Base-by-base conservation (phyloP, 2,888 invertebrate genomes). In the Phyllotreta cruciferae region DNA sequence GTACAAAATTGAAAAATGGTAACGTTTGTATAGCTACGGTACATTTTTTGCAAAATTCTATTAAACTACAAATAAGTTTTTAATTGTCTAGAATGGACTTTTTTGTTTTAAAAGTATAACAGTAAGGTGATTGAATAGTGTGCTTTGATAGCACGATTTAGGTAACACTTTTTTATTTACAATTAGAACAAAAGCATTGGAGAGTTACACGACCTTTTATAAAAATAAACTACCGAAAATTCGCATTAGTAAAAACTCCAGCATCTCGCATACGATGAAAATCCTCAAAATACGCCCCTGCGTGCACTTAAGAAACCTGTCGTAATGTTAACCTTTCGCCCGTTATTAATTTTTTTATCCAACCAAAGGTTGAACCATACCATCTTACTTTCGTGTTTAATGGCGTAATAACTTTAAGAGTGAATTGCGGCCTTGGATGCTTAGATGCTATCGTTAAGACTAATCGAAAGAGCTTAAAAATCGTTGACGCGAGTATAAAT, bases 291-390 rank as follows among this genome's bases (percentile, higher is more conserved):
- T 60, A 9, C 60, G 37, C 10, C 60, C 45, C 60, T 60, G 60
- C 37, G 5, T 37, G 44, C 60, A 47, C 57, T 62, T 60, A 47
- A 60, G 45, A 62, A 66, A 66, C 65, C 68, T 65, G 66, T 69
- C 65, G 65, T 69, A 63, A 68, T 65, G 50, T 62, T 69, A 67
- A 67, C 69, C 67, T 69, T 67, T 69, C 63, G 54, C 60, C 64
- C 64, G 66, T 68, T 68, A 66, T 63, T 62, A 60, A 62, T 60
- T 62, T 66, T 66, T 63, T 63, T 62, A 36, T 52, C 10, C 35
- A 52, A 37, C 56, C 50, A 63, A 62, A 66, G 68, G 66, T 68
- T 56, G 66, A 53, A 62, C 67, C 62, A 34, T 61, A 58, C 64
- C 64, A 63, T 64, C 60, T 64, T 52, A 56, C 64, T 60, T 66